Evolutionary conservation across 1,140 invertebrate species (phyloP), one percentile per base, ranked within the genome.

Genomic region (Drosophila sproati): DNA sequence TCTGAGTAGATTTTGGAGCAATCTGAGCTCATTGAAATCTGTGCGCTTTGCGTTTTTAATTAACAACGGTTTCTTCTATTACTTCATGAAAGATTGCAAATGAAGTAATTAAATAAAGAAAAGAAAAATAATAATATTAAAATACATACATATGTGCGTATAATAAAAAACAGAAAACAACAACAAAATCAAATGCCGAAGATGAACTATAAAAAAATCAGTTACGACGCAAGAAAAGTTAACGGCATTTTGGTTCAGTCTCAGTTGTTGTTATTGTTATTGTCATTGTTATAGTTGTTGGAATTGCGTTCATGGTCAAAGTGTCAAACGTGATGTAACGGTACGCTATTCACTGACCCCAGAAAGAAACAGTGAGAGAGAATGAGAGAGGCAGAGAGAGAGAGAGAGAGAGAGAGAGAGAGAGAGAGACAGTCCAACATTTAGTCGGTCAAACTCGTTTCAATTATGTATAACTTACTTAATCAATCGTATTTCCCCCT

Each of bases 281-380:
- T 47, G 55, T 66, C 69, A 55, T 37, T 70, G 50, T 67, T 74
- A 59, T 51, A 20, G 29, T 28, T 54, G 10, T 48, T 68, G 76
- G 76, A 83, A 72, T 80, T 88, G 82, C 82, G 82, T 87, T 87
- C 83, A 88, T 83, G 83, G 83, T 88, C 85, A 88, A 72, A 83
- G 77, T 89, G 73, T 83, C 80, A 88, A 74, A 77, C 61, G 67
- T 83, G 80, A 78, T 43, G 80, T 77, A 82, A 82, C 57, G 52
- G 70, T 51, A 37, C 32, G 8, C 43, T 68, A 59, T 52, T 50
- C 61, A 66, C 39, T 51, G 70, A 67, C 52, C 61, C 61, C 60
- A 56, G 39, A 47, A 3, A 47, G n/a, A 10, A 4, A 34, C 6
- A 3, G n/a, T 0, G 3, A 64, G 3, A 31, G 39, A 54, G 10